Evolutionary conservation across 2,113 vertebrate genomes (phyloP).

Genomic region (Elaphurus davidianus): DNA sequence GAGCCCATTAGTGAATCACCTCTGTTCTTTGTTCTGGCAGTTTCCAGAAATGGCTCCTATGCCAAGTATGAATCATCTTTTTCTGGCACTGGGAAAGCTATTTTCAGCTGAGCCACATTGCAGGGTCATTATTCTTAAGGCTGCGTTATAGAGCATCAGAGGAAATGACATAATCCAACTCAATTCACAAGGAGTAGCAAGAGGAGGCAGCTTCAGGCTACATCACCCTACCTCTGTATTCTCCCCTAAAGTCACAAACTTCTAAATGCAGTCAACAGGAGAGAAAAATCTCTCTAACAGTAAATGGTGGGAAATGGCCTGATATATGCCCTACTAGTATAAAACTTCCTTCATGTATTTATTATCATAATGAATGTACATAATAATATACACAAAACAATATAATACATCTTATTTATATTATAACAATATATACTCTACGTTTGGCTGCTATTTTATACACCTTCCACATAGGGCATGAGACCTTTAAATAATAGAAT

Average conservation of each 20-base stretch:
- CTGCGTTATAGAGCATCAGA: conserved; percentile 19
- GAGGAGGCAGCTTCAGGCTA: background rate
- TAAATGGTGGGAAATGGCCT: background rate
- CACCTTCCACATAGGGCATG: background rate
- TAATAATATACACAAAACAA: background rate
- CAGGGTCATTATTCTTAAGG: conserved; percentile 52
- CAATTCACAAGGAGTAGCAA: background rate
- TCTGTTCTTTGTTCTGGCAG: conserved; percentile 52
- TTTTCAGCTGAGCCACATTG: conserved; percentile 28
- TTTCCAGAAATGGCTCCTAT: conserved; percentile 42
- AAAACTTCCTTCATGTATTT: conserved; percentile 41
- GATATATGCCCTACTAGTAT: background rate
- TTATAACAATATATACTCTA: background rate
- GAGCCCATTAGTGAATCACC: conserved; percentile 25
- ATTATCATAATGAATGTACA: background rate
- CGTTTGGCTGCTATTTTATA: conserved; percentile 31
- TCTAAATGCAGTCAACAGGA: background rate
- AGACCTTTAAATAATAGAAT: conserved; percentile 49
- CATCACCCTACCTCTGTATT: background rate
- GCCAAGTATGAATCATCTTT: conserved; percentile 65
- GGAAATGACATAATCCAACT: conserved; percentile 55
- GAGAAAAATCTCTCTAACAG: background rate
- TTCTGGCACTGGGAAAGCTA: conserved; percentile 59
- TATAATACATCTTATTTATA: conserved; percentile 47
- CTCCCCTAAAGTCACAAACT: conserved; percentile 19